Conservation (phyloP, 2,888 invertebrate species). For the Xylota segnis region DNA sequence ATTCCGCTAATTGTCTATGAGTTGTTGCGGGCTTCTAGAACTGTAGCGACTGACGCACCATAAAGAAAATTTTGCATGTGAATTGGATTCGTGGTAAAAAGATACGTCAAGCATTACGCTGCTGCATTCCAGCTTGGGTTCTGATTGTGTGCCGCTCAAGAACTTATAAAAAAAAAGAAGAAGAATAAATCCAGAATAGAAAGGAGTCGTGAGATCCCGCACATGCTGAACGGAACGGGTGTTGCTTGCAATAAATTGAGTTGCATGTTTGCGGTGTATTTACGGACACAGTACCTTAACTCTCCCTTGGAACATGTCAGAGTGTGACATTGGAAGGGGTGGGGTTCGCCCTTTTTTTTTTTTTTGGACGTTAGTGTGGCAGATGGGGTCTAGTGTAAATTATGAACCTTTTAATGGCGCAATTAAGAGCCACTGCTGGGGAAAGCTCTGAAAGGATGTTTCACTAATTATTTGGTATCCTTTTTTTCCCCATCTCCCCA, state of each 20-base stretch:
- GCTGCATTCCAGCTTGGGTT: slow-evolving; percentile 27
- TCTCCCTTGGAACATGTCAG: slow-evolving; percentile 14
- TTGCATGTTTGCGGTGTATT: slow-evolving; percentile 21
- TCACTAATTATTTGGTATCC: slow-evolving; percentile 28
- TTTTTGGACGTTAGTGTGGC: slow-evolving; percentile 4
- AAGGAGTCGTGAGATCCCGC: slow-evolving; percentile 34
- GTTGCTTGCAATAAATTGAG: slow-evolving; percentile 46
- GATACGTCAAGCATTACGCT: neutral
- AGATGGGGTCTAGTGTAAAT: neutral
- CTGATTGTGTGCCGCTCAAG: slow-evolving; percentile 12
- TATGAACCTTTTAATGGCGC: slow-evolving; percentile 12
- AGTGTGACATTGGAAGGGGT: neutral
- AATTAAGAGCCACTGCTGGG: neutral
- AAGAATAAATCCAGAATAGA: neutral
- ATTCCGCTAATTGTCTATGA: slow-evolving; percentile 61
- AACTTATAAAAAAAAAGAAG: neutral
- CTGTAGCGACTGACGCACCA: neutral
- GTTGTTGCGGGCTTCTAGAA: slow-evolving; percentile 29
- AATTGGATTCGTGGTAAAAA: slow-evolving; percentile 16
- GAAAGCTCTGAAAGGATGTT: neutral
- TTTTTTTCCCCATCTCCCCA: neutral
- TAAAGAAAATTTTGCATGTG: slow-evolving; percentile 22
- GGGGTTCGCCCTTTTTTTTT: neutral
- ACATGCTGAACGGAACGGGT: slow-evolving; percentile 18
- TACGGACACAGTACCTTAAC: slow-evolving; percentile 4